These are phyloP conservation scores for Spialia ferax DNA, from an alignment of 2,888 invertebrate species.

Conservation along the genomic window DNA sequence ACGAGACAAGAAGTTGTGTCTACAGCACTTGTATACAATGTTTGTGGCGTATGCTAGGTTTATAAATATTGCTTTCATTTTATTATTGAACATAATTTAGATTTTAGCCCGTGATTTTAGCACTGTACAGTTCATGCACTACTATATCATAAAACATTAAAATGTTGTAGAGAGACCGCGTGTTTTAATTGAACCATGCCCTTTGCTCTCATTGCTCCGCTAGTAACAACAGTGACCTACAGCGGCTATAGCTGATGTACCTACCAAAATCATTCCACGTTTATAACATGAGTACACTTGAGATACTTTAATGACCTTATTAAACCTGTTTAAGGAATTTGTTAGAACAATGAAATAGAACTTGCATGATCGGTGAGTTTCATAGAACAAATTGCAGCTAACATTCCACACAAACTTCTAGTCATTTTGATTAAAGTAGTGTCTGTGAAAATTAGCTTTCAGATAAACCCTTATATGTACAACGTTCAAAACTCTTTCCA, in stretches of 20 bases:
- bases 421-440: constrained; percentile 69
- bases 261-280: not conserved
- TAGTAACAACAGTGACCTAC: constrained; percentile 13
- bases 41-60: constrained; percentile 39
- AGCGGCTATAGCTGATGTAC: too few relatives aligned
- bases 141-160: constrained; percentile 37
- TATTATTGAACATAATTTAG: constrained; percentile 58
- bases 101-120: constrained; percentile 51
- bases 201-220: constrained; percentile 21
- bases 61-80: constrained; percentile 54
- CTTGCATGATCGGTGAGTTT: constrained; percentile 79
- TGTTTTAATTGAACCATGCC: constrained; percentile 15
- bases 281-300: not conserved
- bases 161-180: constrained; percentile 22
- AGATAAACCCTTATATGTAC: constrained; percentile 62
- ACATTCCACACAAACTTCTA: constrained; percentile 73
- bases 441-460: constrained; percentile 66
- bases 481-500: constrained; percentile 68
- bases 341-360: constrained; percentile 54
- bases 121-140: constrained; percentile 82
- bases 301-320: constrained; percentile 48
- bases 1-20: constrained; percentile 18
- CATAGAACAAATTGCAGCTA: constrained; percentile 84
- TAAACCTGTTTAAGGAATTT: constrained; percentile 55
- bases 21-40: constrained; percentile 33